A percentile compares a stretch with the other conserved stretches of the same genome.
Evolutionary conservation across 2,888 invertebrate species (phyloP).

Genomic region (Pachliopta kotzebuea): DNA sequence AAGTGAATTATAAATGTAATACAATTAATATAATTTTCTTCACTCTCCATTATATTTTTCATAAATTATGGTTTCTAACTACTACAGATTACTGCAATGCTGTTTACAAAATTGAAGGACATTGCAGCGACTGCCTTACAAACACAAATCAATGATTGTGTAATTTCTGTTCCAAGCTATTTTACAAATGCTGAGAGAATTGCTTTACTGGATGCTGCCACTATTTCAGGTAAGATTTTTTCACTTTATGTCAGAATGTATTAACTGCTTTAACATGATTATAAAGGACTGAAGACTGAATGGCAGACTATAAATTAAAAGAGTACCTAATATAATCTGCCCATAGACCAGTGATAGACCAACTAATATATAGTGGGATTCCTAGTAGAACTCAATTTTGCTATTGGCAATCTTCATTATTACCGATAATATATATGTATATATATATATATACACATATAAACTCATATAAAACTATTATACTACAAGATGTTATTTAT

Average conservation of each 20-base stretch:
- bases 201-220: conserved; percentile 94
- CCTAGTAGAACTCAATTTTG: too few relatives aligned
- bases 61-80: conserved; percentile 21
- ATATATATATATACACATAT: too few relatives aligned
- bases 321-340: too few relatives aligned
- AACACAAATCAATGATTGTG: conserved; percentile 96
- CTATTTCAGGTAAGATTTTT: conserved; percentile 86
- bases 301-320: too few relatives aligned
- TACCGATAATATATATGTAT: too few relatives aligned
- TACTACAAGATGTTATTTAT: too few relatives aligned
- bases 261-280: too few relatives aligned
- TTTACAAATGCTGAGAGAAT: conserved; percentile 97
- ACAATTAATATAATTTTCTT: conserved; percentile 1
- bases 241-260: not conserved
- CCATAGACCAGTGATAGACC: too few relatives aligned
- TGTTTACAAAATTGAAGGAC: conserved; percentile 97
- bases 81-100: conserved; percentile 92
- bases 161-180: conserved; percentile 95
- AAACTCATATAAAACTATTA: too few relatives aligned
- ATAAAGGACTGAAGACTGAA: too few relatives aligned
- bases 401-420: too few relatives aligned
- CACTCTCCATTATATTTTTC: not conserved
- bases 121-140: conserved; percentile 92
- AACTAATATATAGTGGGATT: too few relatives aligned
- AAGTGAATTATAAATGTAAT: not conserved